These are phyloP conservation scores for Pelochelys cantorii DNA, from an alignment of 2,797 vertebrate species.

Conservation along the genomic window DNA sequence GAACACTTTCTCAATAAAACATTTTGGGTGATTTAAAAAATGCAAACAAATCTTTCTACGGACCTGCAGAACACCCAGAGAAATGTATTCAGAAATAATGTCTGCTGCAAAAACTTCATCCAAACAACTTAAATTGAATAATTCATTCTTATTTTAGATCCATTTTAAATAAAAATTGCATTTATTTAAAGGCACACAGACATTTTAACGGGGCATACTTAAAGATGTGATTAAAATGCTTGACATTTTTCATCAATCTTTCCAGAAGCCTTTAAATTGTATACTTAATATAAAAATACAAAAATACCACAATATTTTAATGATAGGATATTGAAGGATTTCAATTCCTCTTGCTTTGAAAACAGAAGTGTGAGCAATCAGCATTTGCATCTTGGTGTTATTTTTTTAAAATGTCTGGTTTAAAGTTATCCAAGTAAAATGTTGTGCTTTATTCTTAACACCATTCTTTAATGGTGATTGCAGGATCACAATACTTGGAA, in stretches of 20 bases:
- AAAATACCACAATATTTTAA: neutral
- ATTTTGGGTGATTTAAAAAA: constrained; percentile 45
- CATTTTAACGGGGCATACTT: neutral
- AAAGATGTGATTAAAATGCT: neutral
- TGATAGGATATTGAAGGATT: neutral
- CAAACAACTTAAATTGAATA: constrained; percentile 37
- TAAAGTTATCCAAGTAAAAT: constrained; percentile 22
- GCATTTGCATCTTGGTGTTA: neutral
- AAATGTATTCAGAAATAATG: constrained; percentile 59
- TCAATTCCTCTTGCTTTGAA: neutral
- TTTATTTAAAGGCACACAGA: neutral
- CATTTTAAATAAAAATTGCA: constrained; percentile 9
- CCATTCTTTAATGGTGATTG: neutral
- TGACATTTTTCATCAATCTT: neutral
- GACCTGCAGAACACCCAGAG: constrained; percentile 48
- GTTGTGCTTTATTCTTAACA: neutral
- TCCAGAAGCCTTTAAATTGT: neutral
- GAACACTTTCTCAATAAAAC: constrained; percentile 56
- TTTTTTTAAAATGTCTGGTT: constrained; percentile 1
- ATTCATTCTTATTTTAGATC: constrained; percentile 6
- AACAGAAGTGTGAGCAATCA: neutral
- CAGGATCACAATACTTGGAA: neutral
- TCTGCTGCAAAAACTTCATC: neutral
- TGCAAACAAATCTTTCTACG: neutral
- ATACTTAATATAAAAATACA: neutral